Evolutionary conservation across 2,113 vertebrate species (phyloP).

Genomic region (Sinocyclocheilus maitianheensis): DNA sequence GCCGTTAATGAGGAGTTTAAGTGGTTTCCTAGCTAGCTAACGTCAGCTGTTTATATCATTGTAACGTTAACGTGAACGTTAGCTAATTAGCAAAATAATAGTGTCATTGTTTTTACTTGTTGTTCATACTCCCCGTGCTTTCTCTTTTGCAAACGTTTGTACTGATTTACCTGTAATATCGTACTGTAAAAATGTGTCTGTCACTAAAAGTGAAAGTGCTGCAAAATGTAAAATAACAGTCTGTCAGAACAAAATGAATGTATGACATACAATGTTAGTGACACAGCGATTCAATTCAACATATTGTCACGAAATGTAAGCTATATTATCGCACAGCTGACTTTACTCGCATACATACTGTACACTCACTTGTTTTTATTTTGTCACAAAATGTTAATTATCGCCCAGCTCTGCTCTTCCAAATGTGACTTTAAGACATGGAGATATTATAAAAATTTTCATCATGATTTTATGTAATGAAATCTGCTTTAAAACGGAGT

Average conservation of each 20-base stretch:
- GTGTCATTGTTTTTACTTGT: not conserved
- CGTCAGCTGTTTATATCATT: constrained; percentile 14
- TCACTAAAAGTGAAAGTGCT: not conserved
- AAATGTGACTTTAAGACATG: too few relatives aligned
- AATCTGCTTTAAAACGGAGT: too few relatives aligned
- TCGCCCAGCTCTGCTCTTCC: too few relatives aligned
- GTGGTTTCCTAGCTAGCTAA: constrained; percentile 3
- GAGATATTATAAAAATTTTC: too few relatives aligned
- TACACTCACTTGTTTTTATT: too few relatives aligned
- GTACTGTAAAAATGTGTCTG: not conserved
- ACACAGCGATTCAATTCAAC: not conserved
- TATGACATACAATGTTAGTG: not conserved
- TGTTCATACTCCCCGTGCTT: not conserved
- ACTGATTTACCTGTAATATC: not conserved
- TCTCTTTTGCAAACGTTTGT: not conserved
- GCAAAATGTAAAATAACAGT: not conserved
- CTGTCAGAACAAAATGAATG: not conserved
- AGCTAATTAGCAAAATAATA: constrained; percentile 23
- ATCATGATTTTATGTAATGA: too few relatives aligned
- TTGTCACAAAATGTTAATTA: too few relatives aligned
- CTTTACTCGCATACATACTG: not conserved
- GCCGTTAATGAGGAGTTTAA: not conserved
- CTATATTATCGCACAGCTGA: not conserved
- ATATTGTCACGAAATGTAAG: not conserved
- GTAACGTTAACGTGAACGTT: not conserved